Evolutionary conservation across 2,888 invertebrate genomes (phyloP).

Genomic region (Seladonia tumulorum): DNA sequence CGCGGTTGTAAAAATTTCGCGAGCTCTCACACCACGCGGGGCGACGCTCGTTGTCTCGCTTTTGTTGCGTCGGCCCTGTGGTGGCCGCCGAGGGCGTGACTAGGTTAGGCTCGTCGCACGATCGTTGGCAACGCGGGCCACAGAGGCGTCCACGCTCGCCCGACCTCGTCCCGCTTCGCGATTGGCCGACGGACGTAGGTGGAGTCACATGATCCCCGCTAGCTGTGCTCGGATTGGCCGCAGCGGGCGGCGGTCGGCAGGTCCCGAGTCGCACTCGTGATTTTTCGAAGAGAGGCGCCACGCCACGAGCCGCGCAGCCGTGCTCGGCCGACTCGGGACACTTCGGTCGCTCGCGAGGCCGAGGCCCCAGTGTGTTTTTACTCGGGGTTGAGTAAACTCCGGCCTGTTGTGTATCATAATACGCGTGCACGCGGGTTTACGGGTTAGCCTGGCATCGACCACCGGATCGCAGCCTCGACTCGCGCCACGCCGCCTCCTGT

Average conservation of each 20-base stretch:
- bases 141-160: conserved; percentile 27
- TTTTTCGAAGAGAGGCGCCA: conserved; percentile 63
- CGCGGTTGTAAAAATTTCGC: conserved; percentile 61
- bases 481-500: conserved; percentile 52
- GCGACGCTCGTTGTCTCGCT: conserved; percentile 47
- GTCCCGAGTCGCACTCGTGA: conserved; percentile 33
- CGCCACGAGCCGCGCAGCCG: conserved; percentile 67
- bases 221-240: not conserved
- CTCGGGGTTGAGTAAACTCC: conserved; percentile 90
- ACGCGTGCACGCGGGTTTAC: conserved; percentile 82
- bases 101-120: conserved; percentile 19
- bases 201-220: conserved; percentile 36
- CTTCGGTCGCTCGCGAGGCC: conserved; percentile 67
- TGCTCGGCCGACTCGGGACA: conserved; percentile 59
- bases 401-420: conserved; percentile 94
- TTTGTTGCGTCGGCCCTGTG: conserved; percentile 65
- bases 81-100: conserved; percentile 64
- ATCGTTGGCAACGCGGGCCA: conserved; percentile 36
- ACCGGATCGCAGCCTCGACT: conserved; percentile 67
- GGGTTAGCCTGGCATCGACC: conserved; percentile 71
- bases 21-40: conserved; percentile 48
- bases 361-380: conserved; percentile 83
- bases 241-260: conserved; percentile 10
- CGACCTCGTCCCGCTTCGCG: not conserved
- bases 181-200: conserved; percentile 53